A percentile compares a stretch with the other conserved stretches of the same genome.
phyloP scores from a whole-genome alignment of 2,797 vertebrate species.

The Cynopterus sphinx region DNA sequence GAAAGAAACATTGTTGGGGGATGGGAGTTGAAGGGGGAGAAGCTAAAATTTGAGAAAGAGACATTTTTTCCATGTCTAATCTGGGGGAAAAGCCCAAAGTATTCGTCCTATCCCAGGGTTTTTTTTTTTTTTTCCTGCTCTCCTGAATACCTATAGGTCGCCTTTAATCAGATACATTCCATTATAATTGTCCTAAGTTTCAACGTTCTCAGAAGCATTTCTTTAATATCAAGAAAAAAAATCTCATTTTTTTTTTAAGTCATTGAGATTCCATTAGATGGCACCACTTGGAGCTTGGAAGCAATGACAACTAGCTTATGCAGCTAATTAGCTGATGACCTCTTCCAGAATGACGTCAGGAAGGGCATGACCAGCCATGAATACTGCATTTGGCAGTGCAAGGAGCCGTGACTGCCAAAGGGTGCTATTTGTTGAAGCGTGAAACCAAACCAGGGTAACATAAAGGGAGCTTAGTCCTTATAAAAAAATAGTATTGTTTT shows the following conservation, averaged over 20 bases:
- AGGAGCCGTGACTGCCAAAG: conserved; percentile 51
- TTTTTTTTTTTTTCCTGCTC: not conserved
- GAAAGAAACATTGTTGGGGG: not conserved
- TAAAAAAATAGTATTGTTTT: conserved; percentile 55
- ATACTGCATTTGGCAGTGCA: conserved; percentile 12
- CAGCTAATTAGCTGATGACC: conserved; percentile 46
- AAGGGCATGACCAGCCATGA: not conserved
- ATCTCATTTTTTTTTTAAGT: not conserved
- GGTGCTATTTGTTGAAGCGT: conserved; percentile 29
- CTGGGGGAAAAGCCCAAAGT: conserved; percentile 6
- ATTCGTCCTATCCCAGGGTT: not conserved
- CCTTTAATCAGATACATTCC: conserved; percentile 42
- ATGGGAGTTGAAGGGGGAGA: not conserved
- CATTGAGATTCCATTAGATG: not conserved
- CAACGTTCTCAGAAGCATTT: not conserved
- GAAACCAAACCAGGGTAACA: conserved; percentile 45
- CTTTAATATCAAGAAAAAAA: not conserved
- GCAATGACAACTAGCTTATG: not conserved
- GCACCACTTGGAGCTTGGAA: not conserved
- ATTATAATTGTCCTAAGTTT: not conserved
- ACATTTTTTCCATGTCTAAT: not conserved
- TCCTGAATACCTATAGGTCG: not conserved
- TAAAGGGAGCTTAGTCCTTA: conserved; percentile 52
- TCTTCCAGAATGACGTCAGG: conserved; percentile 44
- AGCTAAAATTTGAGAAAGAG: not conserved